Base-by-base conservation (phyloP, 2,888 invertebrate genomes). In the Caenorhabditis macrosperma region DNA sequence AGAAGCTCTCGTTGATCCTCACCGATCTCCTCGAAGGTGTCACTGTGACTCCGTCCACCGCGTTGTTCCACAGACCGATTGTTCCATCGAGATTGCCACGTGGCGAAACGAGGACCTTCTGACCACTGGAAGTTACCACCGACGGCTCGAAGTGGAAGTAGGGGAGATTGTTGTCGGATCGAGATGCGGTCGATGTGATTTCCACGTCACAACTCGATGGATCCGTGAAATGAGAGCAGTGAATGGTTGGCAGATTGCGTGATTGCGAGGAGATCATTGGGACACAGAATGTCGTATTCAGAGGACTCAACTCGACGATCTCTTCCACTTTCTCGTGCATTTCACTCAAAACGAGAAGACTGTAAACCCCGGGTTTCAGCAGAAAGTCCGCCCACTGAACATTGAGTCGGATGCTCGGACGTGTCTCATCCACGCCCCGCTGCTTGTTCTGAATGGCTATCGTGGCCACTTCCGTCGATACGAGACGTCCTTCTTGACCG, bases 301-400 rank as follows among this genome's bases (percentile, higher is more conserved):
- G 20, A n/a, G 72, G 67, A 9, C 35, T 48, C 57, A 81, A 24
- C 17, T 77, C 72, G 15, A 77, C 28, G 5, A 74, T 44, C 59
- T 63, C 20, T 1, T 66, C 46, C 0, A 68, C 26, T 4, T 57
- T 35, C 33, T 72, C 60, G 46, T 81, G 81, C 2, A 46, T n/a
- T 54, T 77, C 68, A n/a, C 59, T 48, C 24, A 20, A 6, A 15
- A 64, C 66, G 22, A 55, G 33, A 2, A 81, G n/a, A 9, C 59
- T 61, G 46, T 81, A 81, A 17, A 50, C 52, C 12, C 81, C 81
- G 0, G 81, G 77, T 41, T 63, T 55, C 4, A 77, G 33, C 1
- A 44, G 20, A 26, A 81, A 81, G 20, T 81, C 81, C 7, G 72
- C 77, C 81, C 81, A 81, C 59, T 81, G 72, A 12, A 77, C 61